phyloP scores from a whole-genome alignment of 1,140 invertebrate species.

The Drosophila paulistorum region DNA sequence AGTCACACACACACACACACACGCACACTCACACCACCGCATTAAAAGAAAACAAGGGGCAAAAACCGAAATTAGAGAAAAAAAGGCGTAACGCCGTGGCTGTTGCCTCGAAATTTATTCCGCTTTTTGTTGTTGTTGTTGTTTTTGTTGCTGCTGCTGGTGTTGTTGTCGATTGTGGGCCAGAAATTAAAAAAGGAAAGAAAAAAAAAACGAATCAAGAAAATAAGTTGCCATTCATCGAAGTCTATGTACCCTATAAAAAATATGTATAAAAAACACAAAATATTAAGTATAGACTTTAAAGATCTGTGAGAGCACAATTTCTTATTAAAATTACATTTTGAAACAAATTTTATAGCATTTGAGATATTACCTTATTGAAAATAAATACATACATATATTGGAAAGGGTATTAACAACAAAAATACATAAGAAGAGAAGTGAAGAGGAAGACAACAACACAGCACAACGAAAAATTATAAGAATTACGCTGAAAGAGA shows the following conservation, averaged over 20 bases:
- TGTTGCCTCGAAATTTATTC: constrained; percentile 30
- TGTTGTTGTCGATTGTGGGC: constrained; percentile 49
- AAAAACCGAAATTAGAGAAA: constrained; percentile 60
- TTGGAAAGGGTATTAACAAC: constrained; percentile 10
- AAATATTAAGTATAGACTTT: too few species aligned
- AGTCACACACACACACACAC: constrained; percentile 18
- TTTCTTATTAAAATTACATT: too few species aligned
- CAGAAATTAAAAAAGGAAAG: constrained; percentile 27
- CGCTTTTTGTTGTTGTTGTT: constrained; percentile 36
- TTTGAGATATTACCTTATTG: background rate
- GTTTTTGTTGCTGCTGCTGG: constrained; percentile 34
- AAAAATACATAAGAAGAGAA: background rate
- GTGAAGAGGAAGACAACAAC: constrained; percentile 14
- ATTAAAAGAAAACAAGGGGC: constrained; percentile 34
- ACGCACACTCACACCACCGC: constrained; percentile 16
- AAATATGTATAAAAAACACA: background rate
- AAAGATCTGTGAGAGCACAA: too few species aligned
- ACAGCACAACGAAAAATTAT: constrained; percentile 54
- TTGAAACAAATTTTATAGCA: background rate
- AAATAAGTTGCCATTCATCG: background rate
- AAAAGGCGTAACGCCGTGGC: constrained; percentile 56
- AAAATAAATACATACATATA: background rate
- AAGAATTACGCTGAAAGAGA: constrained; percentile 72
- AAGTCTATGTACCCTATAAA: background rate
- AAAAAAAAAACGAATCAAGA: constrained; percentile 10